Conservation (phyloP, 2,888 invertebrate genomes). For the Opisthograptis luteolata region DNA sequence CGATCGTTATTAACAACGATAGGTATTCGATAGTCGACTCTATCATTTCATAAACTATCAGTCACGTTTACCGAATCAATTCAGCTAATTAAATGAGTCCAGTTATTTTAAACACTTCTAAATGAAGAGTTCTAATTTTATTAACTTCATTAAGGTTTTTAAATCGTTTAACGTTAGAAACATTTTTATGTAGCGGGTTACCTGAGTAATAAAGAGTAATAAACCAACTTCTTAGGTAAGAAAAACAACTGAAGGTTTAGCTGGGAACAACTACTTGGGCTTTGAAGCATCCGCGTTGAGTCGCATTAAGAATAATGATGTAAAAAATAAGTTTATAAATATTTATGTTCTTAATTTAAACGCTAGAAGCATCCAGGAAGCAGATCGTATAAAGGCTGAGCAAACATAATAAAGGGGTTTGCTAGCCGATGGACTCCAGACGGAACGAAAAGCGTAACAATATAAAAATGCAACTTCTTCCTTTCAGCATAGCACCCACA, state of each 20-base stretch:
- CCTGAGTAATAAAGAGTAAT: conserved; percentile 18
- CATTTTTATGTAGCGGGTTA: conserved; percentile 11
- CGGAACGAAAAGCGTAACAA: conserved; percentile 39
- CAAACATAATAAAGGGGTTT: conserved; percentile 49
- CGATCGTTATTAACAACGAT: too few species aligned
- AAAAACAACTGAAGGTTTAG: conserved; percentile 8
- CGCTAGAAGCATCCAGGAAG: conserved; percentile 50
- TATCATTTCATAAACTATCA: conserved; percentile 21
- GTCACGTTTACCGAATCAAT: conserved; percentile 15
- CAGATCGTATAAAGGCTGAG: conserved; percentile 46
- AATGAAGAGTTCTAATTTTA: conserved; percentile 15
- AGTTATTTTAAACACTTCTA: conserved; percentile 12
- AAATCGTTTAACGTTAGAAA: conserved; percentile 11
- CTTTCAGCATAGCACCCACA: conserved; percentile 45
- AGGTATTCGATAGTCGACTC: not conserved
- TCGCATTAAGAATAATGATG: conserved; percentile 22
- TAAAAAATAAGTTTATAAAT: conserved; percentile 22
- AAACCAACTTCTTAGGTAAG: conserved; percentile 11
- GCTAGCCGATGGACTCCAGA: conserved; percentile 48
- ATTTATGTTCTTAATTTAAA: conserved; percentile 46
- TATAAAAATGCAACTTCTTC: conserved; percentile 49
- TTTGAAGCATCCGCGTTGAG: conserved; percentile 15
- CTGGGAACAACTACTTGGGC: conserved; percentile 18
- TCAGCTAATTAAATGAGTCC: conserved; percentile 14
- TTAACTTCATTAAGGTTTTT: conserved; percentile 11